A percentile compares a stretch with the other conserved stretches of the same genome.
Evolutionary conservation across 2,113 vertebrate genomes (phyloP).

Genomic region (Clinocottus analis): DNA sequence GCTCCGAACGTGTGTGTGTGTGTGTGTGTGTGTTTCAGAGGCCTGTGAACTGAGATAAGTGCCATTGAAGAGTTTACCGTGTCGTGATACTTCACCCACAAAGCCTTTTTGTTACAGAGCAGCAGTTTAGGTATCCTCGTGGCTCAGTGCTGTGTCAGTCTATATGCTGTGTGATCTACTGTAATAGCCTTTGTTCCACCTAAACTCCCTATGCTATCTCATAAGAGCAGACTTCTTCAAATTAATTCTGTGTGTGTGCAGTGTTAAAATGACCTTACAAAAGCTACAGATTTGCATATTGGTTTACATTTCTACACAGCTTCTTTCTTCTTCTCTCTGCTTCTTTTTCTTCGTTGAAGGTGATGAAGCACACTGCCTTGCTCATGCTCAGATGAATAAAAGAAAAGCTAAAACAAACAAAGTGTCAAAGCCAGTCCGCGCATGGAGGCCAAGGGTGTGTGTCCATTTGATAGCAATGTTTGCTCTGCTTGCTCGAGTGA

Average conservation of each 20-base stretch:
- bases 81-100: conserved; percentile 52
- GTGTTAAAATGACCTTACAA: neutral
- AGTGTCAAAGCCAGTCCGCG: neutral
- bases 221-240: conserved; percentile 16
- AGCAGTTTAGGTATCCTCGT: conserved; percentile 45
- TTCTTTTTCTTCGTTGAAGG: neutral
- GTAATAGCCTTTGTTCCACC: conserved; percentile 17
- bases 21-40: conserved; percentile 26
- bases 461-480: conserved; percentile 43
- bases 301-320: neutral
- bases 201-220: conserved; percentile 12
- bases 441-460: conserved; percentile 15
- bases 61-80: conserved; percentile 46
- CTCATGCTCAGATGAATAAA: conserved; percentile 11
- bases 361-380: conserved; percentile 1
- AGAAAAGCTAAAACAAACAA: conserved; percentile 17
- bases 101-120: conserved; percentile 51
- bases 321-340: neutral
- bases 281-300: conserved; percentile 7
- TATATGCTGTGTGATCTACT: conserved; percentile 30
- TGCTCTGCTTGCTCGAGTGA: conserved; percentile 41
- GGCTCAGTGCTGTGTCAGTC: conserved; percentile 35
- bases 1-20: conserved; percentile 13
- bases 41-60: conserved; percentile 71
- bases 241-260: neutral